Evolutionary conservation across 2,888 invertebrate species (phyloP), one percentile per base, ranked within the genome.

Genomic region (Ethmia dodecea): DNA sequence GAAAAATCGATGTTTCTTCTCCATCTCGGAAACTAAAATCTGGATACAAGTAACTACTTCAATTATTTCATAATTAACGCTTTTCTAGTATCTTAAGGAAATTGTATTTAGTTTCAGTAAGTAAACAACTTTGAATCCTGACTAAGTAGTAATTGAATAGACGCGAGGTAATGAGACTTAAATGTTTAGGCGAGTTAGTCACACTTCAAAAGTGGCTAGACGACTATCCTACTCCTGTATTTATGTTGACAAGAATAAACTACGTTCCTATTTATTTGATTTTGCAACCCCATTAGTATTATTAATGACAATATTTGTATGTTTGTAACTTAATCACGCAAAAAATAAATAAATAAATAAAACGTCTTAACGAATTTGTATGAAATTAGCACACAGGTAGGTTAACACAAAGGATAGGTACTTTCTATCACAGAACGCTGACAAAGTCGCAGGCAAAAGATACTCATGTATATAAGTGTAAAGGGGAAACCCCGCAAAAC

Each of bases 31-130:
- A 36, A 41, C 37, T 38, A 30, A 38, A 45, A 42, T 44, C 37
- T 35, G 29, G 31, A 31, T 35, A 33, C 42, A 39, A 43, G 35
- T 48, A 43, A 35, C 40, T 42, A 40, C 33, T 26, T 29, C 41
- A 43, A 44, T 40, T 46, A 44, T 46, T 42, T 41, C 37, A 38
- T 33, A 44, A 43, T 46, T n/a, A 33, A 9, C 9, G 14, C 35
- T 22, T 25, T 34, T 30, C 33, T 34, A 35, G 31, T 31, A 31
- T 20, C 33, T 38, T 42, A 22, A 22, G n/a, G n/a, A 38, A 36
- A 34, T 38, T 42, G 33, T 29, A 42, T 37, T 38, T 26, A 38
- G 14, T 33, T 38, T 33, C 16, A 28, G 29, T 27, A 35, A 35
- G n/a, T n/a, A n/a, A n/a, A n/a, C n/a, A n/a, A n/a, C n/a, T n/a